Percentiles rank a stretch among this genome's conserved stretches.
phyloP scores from a whole-genome alignment of 2,888 invertebrate species.

The Hemicrepidius hirtus region DNA sequence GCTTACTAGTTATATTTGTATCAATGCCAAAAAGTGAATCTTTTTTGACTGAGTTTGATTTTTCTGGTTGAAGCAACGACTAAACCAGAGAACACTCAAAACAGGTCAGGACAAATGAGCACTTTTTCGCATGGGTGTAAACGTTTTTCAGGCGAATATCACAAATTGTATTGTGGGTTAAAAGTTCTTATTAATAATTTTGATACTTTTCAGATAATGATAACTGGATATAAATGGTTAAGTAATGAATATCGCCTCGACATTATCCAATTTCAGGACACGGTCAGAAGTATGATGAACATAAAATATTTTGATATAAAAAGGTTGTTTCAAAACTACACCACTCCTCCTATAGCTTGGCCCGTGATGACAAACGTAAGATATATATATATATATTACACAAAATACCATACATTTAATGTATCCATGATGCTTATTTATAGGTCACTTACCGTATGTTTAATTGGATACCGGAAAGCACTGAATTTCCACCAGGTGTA shows the following conservation, averaged over 20 bases:
- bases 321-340: slow-evolving; percentile 17
- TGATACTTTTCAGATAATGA: too few relatives aligned
- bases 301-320: slow-evolving; percentile 33
- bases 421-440: not conserved
- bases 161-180: too few relatives aligned
- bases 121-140: too few relatives aligned
- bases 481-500: slow-evolving; percentile 35
- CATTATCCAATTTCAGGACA: slow-evolving; percentile 27
- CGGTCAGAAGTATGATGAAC: slow-evolving; percentile 11
- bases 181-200: too few relatives aligned
- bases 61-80: too few relatives aligned
- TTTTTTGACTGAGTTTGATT: too few relatives aligned
- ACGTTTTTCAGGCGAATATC: too few relatives aligned
- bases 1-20: not conserved
- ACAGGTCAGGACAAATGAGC: too few relatives aligned
- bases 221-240: slow-evolving; percentile 31
- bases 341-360: slow-evolving; percentile 22
- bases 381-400: not conserved
- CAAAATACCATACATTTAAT: not conserved
- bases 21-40: too few relatives aligned
- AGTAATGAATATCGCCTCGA: slow-evolving; percentile 34
- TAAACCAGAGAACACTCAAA: too few relatives aligned
- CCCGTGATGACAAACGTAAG: slow-evolving; percentile 11
- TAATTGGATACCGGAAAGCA: slow-evolving; percentile 5
- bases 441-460: too few relatives aligned